These are phyloP conservation scores for Acipenser ruthenus DNA, from an alignment of 2,797 vertebrate species.

Conservation along the genomic window DNA sequence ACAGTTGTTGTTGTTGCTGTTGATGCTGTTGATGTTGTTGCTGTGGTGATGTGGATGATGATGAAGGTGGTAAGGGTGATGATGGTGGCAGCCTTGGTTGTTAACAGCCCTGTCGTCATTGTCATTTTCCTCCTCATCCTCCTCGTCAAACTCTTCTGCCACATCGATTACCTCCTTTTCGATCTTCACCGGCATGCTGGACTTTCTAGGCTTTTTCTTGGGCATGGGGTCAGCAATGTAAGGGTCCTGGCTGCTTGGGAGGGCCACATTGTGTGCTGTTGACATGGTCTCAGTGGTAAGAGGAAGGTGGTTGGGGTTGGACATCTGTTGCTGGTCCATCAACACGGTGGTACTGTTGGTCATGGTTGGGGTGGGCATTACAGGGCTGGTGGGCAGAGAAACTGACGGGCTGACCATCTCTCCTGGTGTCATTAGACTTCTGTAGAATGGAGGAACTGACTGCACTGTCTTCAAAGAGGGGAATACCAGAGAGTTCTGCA, in stretches of 20 bases:
- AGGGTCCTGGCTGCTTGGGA: constrained; percentile 54
- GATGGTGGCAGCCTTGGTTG: constrained; percentile 18
- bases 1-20: constrained; percentile 57
- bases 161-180: constrained; percentile 97
- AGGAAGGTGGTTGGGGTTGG: constrained; percentile 42
- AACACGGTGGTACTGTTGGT: constrained; percentile 51
- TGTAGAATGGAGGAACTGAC: constrained; percentile 92
- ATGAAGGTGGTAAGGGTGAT: constrained; percentile 45
- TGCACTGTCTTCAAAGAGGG: constrained; percentile 94
- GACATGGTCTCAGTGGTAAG: constrained; percentile 46
- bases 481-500: constrained; percentile 88
- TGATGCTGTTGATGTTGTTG: constrained; percentile 61
- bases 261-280: constrained; percentile 54
- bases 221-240: constrained; percentile 76
- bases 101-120: constrained; percentile 33
- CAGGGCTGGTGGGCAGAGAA: constrained; percentile 89
- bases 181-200: constrained; percentile 98
- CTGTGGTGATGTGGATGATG: constrained; percentile 40
- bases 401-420: constrained; percentile 90
- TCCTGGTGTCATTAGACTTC: constrained; percentile 84
- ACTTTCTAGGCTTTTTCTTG: constrained; percentile 97
- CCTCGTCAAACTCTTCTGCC: constrained; percentile 87
- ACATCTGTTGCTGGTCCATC: constrained; percentile 53
- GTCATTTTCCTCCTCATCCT: constrained; percentile 86
- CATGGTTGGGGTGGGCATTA: constrained; percentile 67